These are phyloP conservation scores for Aphelinus atriplicis DNA, from an alignment of 1,140 invertebrate species.

Conservation along the genomic window DNA sequence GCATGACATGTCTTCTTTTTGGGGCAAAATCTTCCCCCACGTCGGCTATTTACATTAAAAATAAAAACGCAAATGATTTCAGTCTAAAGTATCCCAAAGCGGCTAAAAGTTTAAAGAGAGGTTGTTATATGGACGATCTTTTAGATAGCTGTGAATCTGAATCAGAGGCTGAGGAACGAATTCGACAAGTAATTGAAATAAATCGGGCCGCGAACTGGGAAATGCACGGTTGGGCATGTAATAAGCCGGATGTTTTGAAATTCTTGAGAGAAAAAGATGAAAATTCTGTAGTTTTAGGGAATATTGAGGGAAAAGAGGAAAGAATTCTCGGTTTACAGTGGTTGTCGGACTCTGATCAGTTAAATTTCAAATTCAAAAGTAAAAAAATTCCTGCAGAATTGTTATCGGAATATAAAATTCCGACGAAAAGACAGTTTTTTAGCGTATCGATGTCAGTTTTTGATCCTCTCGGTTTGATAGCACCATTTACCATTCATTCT, in stretches of 20 bases:
- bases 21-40: constrained; percentile 8
- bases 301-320: not conserved
- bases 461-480: constrained; percentile 55
- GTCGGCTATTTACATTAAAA: not conserved
- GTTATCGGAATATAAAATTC: constrained; percentile 18
- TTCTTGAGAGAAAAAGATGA: no score
- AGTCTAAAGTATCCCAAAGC: not conserved
- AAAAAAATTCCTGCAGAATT: not conserved
- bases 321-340: constrained; percentile 23
- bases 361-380: constrained; percentile 1
- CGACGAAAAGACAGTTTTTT: constrained; percentile 48
- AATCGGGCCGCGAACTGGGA: no score
- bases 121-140: constrained; percentile 12
- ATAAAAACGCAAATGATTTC: not conserved
- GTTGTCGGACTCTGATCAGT: not conserved
- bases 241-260: no score
- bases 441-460: constrained; percentile 49
- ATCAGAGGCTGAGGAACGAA: not conserved
- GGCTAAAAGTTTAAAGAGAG: not conserved
- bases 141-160: not conserved
- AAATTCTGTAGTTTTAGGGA: not conserved
- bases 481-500: constrained; percentile 52
- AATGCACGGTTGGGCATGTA: no score
- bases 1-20: constrained; percentile 9
- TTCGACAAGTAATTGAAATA: no score